Base-by-base conservation (phyloP, 1,140 invertebrate species). In the Bursaphelenchus mucronatus region DNA sequence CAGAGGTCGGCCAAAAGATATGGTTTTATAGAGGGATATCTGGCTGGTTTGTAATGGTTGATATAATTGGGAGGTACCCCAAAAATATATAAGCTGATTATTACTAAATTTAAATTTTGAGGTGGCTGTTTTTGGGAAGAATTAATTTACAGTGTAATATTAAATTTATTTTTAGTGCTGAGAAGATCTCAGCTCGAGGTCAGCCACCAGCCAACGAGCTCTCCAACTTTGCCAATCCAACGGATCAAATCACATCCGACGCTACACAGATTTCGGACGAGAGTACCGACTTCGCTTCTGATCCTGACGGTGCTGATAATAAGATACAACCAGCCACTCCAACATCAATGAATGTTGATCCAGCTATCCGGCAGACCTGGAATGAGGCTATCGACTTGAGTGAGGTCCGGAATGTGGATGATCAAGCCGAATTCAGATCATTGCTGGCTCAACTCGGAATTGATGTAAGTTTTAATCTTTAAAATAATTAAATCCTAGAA, bases 351-450 rank as follows among this genome's bases (percentile, higher is more conserved):
- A 19, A 30, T 30, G 43, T 41, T 4, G 74, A 76, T 56, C 64
- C 74, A 13, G 61, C 64, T n/a, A 77, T 76, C 19, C 63, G 76
- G 15, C 61, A 63, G 17, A 58, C 80, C 41, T 76, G 74, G 74
- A 47, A 62, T 17, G 76, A 76, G 44, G 68, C 74, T 8, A 61
- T 80, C 47, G 77, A 80, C 50, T 46, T 76, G 8, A 59, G 64
- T 46, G 74, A 76, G 41, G 61, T 76, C 43, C 61, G 74, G 8
- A 72, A 75, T 52, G 58, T 64, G 8, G 77, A 79, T 9, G 73
- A 75, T 55, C 73, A 79, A 39, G 62, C 73, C 6, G 72, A 78
- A 45, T 75, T 75, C 47, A 65, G 76, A 21, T 71, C 71, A 9
- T 51, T 75, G 21, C 57, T 73, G 30, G 56, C 58, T 47, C 73